Evolutionary conservation across 2,888 invertebrate genomes (phyloP), one percentile per base, ranked within the genome.

Genomic region (Rhopalosiphum nymphaeae): DNA sequence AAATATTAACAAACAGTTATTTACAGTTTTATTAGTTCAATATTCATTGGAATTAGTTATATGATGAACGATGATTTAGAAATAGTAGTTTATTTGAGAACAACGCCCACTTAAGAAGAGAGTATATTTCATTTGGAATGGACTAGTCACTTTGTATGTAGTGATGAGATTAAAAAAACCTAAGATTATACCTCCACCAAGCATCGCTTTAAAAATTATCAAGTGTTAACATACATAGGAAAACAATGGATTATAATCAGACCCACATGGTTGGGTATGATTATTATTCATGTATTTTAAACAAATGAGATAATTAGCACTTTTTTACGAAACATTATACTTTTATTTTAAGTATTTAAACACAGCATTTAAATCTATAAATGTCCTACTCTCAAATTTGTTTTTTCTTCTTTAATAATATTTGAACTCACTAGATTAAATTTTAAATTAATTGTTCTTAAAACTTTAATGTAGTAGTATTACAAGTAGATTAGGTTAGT

Each of bases 161-260:
- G 57, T 61, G 88, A 78, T 29, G 42, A 85, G 84, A 89, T 61
- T 49, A 21, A 61, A 36, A 49, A 86, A 89, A 93, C 44, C 26
- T 84, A 85, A 90, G 90, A 85, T 85, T 89, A 61, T 86, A 89
- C 93, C 90, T 93, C 46, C 57, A 84, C 13, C 21, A 93, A 53
- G n/a, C 16, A 44, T 67, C 44, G 78, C 9, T 93, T 84, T 78
- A 10, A 42, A 91, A 42, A 56, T 25, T 85, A 93, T 85, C 49
- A 86, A 67, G 36, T 85, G 90, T 93, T 85, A 93, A 86, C 90
- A 57, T 49, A 49, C 85, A 29, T 46, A 46, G 21, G 44, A 90
- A 94, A 94, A 94, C 93, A 94, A 94, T 94, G 86, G 89, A 86
- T 94, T 90, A 61, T 90, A 94, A 94, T 94, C 93, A 90, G 93